Percentiles rank a stretch among this genome's conserved stretches.
Conservation (phyloP, 2,797 vertebrate species). For the Mormyrops attenuatus region DNA sequence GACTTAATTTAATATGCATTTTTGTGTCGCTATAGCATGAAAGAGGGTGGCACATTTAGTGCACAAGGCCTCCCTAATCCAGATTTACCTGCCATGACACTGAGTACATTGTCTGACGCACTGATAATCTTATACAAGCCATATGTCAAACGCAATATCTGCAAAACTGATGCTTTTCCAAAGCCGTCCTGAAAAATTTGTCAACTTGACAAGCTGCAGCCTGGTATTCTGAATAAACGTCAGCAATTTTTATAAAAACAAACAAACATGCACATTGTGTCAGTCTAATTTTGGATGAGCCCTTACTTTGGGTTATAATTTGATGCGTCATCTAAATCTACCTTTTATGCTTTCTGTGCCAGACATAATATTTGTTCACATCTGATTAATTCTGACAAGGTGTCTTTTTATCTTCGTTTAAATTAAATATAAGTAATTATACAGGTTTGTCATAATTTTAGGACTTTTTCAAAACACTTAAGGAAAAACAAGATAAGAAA, state of each 20-base stretch:
- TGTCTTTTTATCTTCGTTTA: background rate
- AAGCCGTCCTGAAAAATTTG: background rate
- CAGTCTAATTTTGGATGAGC: background rate
- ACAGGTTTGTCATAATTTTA: background rate
- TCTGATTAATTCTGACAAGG: background rate
- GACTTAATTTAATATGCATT: background rate
- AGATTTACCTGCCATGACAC: background rate
- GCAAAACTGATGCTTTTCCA: background rate
- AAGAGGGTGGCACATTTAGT: background rate
- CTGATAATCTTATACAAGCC: background rate
- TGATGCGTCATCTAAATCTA: background rate
- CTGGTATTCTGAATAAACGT: background rate
- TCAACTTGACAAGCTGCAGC: background rate
- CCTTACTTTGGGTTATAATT: background rate
- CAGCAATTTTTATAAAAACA: background rate
- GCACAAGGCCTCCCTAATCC: background rate
- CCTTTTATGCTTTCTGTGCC: background rate
- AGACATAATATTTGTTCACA: slow-evolving; percentile 1
- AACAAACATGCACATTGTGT: background rate
- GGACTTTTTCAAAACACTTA: background rate
- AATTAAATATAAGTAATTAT: background rate
- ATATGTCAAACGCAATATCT: background rate
- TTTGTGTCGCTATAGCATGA: background rate
- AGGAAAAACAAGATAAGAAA: background rate
- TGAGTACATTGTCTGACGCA: background rate